Evolutionary conservation across 2,797 vertebrate species (phyloP), one percentile per base, ranked within the genome.

Genomic region (Notolabrus celidotus): DNA sequence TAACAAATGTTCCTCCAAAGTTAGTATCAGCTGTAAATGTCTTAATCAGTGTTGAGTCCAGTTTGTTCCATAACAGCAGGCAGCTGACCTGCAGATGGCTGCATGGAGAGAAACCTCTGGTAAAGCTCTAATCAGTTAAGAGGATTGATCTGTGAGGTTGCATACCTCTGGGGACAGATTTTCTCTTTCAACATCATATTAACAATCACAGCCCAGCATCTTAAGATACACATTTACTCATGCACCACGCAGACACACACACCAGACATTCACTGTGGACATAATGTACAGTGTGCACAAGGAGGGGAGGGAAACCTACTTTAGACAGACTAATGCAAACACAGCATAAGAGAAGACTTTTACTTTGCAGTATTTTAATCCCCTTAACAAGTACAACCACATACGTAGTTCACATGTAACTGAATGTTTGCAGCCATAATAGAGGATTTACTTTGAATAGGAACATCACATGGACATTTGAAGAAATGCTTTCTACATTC

Each of bases 91-190:
- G 62, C 10, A 11, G 74, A 67, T 65, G 72, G 54, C 59, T 61
- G 54, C 58, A 43, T 61, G 57, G 73, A 77, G 53, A n/a, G 29
- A 31, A 87, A 66, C 77, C 77, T 78, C 67, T 74, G 73, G 49
- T 80, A 77, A 80, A 68, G 63, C 75, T 76, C 77, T 89, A 91
- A 89, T 90, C 86, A 77, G 72, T 76, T 92, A 87, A 92, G 84
- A 86, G 85, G 89, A 86, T 89, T 91, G 82, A 89, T 87, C 67
- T 76, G 62, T 67, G 63, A 77, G 85, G 80, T 74, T 82, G 85
- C 86, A 81, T 85, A 84, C 74, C 74, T 84, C 71, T 67, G 67
- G 55, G 62, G 45, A 25, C 68, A 67, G 80, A 84, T 86, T 87
- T 89, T 74, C 79, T 80, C 75, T 89, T 88, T 85, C 88, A 77